Evolutionary conservation across 2,797 vertebrate genomes (phyloP), one percentile per base, ranked within the genome.

Genomic region (Buceros bicornis): DNA sequence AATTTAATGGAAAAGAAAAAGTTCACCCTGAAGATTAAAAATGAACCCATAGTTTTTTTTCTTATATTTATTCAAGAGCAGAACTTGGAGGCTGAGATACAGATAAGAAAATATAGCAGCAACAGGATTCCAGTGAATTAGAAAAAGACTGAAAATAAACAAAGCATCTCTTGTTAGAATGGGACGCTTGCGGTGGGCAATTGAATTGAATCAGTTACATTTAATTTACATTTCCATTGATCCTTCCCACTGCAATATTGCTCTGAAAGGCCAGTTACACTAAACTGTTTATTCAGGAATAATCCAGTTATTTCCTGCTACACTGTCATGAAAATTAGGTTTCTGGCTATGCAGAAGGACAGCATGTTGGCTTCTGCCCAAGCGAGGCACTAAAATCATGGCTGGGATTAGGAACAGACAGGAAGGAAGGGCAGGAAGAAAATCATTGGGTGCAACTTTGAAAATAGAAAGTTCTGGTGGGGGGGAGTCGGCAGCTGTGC

Each of bases 231-330:
- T 94, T 96, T 94, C 89, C 87, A 89, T 91, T 92, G 93, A 95
- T 97, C 90, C 84, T 95, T 94, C 84, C 53, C 61, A 87, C 78
- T 94, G 82, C 95, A 96, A 94, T 94, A 90, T 9, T 95, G 88
- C 81, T 94, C 71, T 87, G 57, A 94, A 95, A 82, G 86, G 31
- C 90, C 78, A 89, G 72, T 85, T 93, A 91, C 84, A 91, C 89
- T 89, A 70, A 95, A 95, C 61, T 89, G 74, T 93, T 95, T 97
- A 93, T 94, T 95, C 92, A 85, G 86, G 97, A 97, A 83, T 93
- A 95, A 95, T 93, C 72, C 69, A 91, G 65, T 92, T 86, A 96
- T 95, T 96, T 97, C 89, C 89, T 93, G 94, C 84, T 92, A 81
- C 54, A 43, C 61, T 95, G 86, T 95, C 31, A 62, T 83, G 92